These are phyloP conservation scores for Drosophila biarmipes DNA, from an alignment of 1,140 invertebrate genomes.

Conservation along the genomic window DNA sequence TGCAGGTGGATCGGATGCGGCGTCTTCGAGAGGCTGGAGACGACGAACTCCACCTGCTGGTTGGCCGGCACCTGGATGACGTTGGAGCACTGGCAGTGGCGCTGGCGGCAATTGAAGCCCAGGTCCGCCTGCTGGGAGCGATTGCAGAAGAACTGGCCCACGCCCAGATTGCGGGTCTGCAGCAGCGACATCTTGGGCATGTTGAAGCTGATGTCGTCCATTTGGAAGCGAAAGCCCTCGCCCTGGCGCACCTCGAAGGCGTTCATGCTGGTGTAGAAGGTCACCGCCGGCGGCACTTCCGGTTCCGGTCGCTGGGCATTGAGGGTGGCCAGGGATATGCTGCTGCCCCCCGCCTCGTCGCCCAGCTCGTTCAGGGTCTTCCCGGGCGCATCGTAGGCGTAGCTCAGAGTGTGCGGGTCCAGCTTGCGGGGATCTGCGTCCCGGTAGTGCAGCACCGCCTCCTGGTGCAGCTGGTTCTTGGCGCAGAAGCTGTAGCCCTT, in stretches of 20 bases:
- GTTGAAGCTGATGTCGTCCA: slow-evolving; percentile 78
- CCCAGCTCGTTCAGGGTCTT: slow-evolving; percentile 67
- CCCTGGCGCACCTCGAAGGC: slow-evolving; percentile 40
- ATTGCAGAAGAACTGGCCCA: slow-evolving; percentile 75
- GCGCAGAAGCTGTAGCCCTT: slow-evolving; percentile 78
- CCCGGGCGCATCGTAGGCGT: slow-evolving; percentile 68
- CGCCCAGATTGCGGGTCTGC: slow-evolving; percentile 75
- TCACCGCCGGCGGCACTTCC: slow-evolving; percentile 39
- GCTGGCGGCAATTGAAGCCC: slow-evolving; percentile 68
- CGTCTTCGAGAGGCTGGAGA: slow-evolving; percentile 67
- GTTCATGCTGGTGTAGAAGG: slow-evolving; percentile 76
- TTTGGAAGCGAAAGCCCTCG: slow-evolving; percentile 74
- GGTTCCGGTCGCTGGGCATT: slow-evolving; percentile 47
- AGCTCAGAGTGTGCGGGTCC: slow-evolving; percentile 55
- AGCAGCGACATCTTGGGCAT: slow-evolving; percentile 79
- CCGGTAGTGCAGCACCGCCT: slow-evolving; percentile 74
- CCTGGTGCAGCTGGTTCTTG: slow-evolving; percentile 72
- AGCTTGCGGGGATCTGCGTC: slow-evolving; percentile 51
- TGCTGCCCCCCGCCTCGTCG: slow-evolving; percentile 31
- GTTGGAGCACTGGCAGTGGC: slow-evolving; percentile 75
- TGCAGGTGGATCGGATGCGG: slow-evolving; percentile 80
- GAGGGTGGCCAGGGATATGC: slow-evolving; percentile 58
- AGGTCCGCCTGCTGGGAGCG: slow-evolving; percentile 65
- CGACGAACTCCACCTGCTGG: slow-evolving; percentile 71
- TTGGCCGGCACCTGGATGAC: slow-evolving; percentile 81